phyloP scores from a whole-genome alignment of 2,797 vertebrate genomes.

The Pseudochromis fuscus region DNA sequence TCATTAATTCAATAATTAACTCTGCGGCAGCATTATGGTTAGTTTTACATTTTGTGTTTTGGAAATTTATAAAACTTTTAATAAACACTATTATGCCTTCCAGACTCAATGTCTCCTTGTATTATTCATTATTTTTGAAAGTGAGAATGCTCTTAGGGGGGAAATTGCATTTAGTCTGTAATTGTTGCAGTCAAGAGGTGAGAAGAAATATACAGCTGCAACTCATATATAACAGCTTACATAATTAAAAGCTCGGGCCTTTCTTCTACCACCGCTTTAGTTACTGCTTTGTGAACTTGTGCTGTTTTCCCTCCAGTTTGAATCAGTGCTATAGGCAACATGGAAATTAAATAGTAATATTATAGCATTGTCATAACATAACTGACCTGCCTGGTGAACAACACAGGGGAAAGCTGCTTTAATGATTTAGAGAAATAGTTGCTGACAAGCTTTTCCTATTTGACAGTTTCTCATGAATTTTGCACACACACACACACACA shows the following conservation, averaged over 20 bases:
- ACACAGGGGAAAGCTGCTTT: constrained; percentile 20
- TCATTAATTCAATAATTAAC: constrained; percentile 57
- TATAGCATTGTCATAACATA: not conserved
- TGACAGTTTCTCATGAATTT: constrained; percentile 53
- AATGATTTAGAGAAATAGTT: constrained; percentile 35
- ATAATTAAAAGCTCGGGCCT: constrained; percentile 25
- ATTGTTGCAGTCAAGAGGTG: constrained; percentile 36
- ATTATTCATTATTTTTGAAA: constrained; percentile 44
- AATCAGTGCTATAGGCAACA: not conserved
- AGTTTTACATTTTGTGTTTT: constrained; percentile 31
- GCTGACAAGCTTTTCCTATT: constrained; percentile 40
- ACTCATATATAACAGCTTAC: constrained; percentile 4
- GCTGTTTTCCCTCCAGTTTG: not conserved
- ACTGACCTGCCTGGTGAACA: constrained; percentile 9
- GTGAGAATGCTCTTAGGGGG: constrained; percentile 25
- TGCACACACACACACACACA: constrained; percentile 25
- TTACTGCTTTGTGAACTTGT: constrained; percentile 3
- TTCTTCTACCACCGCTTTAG: constrained; percentile 7
- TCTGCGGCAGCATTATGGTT: constrained; percentile 16
- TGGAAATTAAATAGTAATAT: not conserved
- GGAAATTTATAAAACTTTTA: constrained; percentile 38
- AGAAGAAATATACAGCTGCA: constrained; percentile 29
- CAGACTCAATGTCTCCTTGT: constrained; percentile 22
- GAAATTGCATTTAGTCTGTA: constrained; percentile 28
- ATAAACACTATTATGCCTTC: constrained; percentile 30